Evolutionary conservation across 2,113 vertebrate species (phyloP).

Genomic region (Ibidorhyncha struthersii): DNA sequence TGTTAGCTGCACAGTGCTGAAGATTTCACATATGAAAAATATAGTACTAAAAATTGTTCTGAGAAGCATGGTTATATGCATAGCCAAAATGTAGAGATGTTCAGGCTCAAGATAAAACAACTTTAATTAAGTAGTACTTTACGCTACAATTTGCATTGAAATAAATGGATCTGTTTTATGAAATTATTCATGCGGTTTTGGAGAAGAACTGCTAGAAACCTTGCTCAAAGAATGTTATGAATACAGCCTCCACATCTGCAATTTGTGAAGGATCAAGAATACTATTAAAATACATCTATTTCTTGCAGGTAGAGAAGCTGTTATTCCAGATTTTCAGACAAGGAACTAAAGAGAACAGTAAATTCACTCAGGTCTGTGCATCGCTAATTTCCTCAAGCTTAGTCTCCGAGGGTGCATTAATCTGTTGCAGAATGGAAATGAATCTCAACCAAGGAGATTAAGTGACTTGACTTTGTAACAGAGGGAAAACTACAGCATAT

Average conservation of each 20-base stretch:
- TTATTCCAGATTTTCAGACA: not conserved
- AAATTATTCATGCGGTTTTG: not conserved
- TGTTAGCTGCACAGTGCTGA: not conserved
- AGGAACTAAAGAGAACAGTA: not conserved
- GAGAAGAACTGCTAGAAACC: not conserved
- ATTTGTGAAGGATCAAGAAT: not conserved
- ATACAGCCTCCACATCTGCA: not conserved
- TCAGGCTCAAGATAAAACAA: not conserved
- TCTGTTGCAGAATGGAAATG: not conserved
- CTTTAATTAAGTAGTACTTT: not conserved
- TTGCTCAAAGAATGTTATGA: not conserved
- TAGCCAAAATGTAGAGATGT: not conserved
- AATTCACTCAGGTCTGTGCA: not conserved
- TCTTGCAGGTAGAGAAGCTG: not conserved
- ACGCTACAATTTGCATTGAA: not conserved
- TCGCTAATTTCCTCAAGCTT: not conserved
- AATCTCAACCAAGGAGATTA: conserved; percentile 1
- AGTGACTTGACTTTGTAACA: not conserved
- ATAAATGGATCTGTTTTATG: not conserved
- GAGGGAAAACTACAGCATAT: not conserved
- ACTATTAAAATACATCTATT: not conserved
- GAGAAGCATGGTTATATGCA: not conserved
- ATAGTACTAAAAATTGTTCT: not conserved
- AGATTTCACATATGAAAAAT: not conserved
- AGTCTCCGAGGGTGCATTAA: not conserved